Base-by-base conservation (phyloP, 2,888 invertebrate genomes). In the Prosopocoilus inquinatus region DNA sequence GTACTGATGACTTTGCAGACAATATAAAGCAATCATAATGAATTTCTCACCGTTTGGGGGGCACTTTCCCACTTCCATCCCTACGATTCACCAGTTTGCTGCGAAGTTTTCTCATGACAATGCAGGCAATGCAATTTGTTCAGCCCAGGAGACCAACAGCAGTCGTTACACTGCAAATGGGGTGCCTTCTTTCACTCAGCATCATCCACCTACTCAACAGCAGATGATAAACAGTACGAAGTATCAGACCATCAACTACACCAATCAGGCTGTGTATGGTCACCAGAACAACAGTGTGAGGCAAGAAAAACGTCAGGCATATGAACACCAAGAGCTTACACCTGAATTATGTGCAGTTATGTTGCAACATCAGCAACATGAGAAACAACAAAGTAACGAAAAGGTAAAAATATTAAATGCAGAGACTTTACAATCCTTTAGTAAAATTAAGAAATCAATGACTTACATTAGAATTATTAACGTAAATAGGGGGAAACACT, bases 21-120 rank as follows among this genome's bases (percentile, higher is more conserved):
- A 44, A 44, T 50, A 36, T 48, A 52, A 51, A 38, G 46, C 28
- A 32, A 51, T 33, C 15, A n/a, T 20, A 71, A 92, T 92, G 92
- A 92, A 92, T 81, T 92, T 92, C 80, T 85, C 91, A 70, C 90
- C 91, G 64, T 92, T 91, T 76, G 89, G 89, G 68, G 87, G 88
- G 68, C 91, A 86, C 78, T 90, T 88, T 74, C 87, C 89, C 67
- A 84, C 86, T 64, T 83, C 87, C 66, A 85, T 91, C 66, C 90
- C 91, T 63, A 85, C 87, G 56, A 89, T 92, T 72, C 90, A 91
- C 76, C 91, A 92, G 77, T 91, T 91, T 76, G 85, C 89, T 34
- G 88, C 91, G 60, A 88, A 90, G 80, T 82, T 87, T 59, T 69
- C 82, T 78, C 72, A 83, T 77, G 77, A 77, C 35, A 72, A 63